Evolutionary conservation across 2,797 vertebrate genomes (phyloP), one percentile per base, ranked within the genome.

Genomic region (Phataginus tetradactyla): DNA sequence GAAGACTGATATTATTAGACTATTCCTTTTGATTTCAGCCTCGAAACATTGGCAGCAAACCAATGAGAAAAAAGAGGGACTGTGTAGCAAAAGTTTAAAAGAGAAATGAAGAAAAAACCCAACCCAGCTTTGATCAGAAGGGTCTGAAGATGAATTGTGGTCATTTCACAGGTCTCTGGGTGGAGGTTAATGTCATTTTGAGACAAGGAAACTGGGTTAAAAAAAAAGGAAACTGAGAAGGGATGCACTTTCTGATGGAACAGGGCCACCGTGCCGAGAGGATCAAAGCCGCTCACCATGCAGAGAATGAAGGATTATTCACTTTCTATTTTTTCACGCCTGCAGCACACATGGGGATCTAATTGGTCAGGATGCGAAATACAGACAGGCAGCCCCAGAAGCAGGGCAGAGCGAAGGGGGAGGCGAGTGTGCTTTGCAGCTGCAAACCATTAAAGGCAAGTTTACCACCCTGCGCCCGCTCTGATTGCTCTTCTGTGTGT

Each of bases 271-370:
- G 23, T 83, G 29, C 94, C 80, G 77, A 95, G 97, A 86, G 97
- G 97, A 98, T 98, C 98, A 98, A 98, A 98, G 97, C 94, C 66
- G 89, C 92, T 92, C 63, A 72, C 94, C 94, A 68, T 0, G 29
- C 96, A 86, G 93, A 97, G 97, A 97, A 97, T 95, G 98, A 96
- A 97, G 98, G 97, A 98, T 98, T 98, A 98, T 98, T 98, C 98
- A 98, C 98, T 98, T 98, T 98, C 98, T 97, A 68, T 98, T 98
- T 98, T 98, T 98, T 98, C 98, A 97, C 92, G 97, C 97, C 98
- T 98, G 98, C 97, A 98, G 97, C 98, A 98, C 98, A 98, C 98
- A 98, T 98, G 98, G 98, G 98, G 98, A 98, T 98, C 97, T 98
- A 98, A 98, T 98, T 98, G 98, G 97, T 93, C 94, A 87, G 97